Base-by-base conservation (phyloP, 1,140 invertebrate genomes). In the Hyphantria cunea region DNA sequence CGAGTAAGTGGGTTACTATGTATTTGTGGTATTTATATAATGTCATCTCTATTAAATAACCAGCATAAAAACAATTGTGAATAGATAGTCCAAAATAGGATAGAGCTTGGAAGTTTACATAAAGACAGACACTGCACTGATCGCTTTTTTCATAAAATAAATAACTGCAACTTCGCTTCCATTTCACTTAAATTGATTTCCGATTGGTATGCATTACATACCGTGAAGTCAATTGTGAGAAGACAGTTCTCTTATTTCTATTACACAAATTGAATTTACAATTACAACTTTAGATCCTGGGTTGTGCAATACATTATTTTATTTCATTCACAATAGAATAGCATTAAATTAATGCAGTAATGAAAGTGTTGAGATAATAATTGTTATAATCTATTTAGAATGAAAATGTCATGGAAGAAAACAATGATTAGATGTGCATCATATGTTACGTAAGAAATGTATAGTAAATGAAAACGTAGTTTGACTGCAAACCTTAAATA, bases 271-370 rank as follows among this genome's bases (percentile, higher is more conserved):
- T 70, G 44, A 60, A 66, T 66, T 71, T 53, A 48, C 48, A 51
- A 64, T 49, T 64, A 59, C 47, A 15, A 58, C 59, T 42, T 13
- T 32, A 47, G 10, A 41, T 31, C 34, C 54, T 37, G 48, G 44
- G 42, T 74, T 68, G 48, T 67, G 66, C 61, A 76, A 76, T 71
- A 70, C 42, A 54, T 74, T 66, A 70, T 39, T 39, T 10, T n/a
- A n/a, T 72, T 70, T 64, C 66, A 71, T 52, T 42, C 42, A 54
- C 17, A 25, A 5, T 25, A 25, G 17, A 47, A 41, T 45, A 62
- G 51, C 50, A 32, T 33, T 39, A 37, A 25, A 41, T 37, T 48
- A 54, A 59, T 13, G 59, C 12, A 33, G 34, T 25, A 70, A 69
- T 56, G 68, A 75, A 75, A 71, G 66, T 67, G 54, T 39, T 41